Base-by-base conservation (phyloP, 2,888 invertebrate species). In the Helicoverpa assulta region DNA sequence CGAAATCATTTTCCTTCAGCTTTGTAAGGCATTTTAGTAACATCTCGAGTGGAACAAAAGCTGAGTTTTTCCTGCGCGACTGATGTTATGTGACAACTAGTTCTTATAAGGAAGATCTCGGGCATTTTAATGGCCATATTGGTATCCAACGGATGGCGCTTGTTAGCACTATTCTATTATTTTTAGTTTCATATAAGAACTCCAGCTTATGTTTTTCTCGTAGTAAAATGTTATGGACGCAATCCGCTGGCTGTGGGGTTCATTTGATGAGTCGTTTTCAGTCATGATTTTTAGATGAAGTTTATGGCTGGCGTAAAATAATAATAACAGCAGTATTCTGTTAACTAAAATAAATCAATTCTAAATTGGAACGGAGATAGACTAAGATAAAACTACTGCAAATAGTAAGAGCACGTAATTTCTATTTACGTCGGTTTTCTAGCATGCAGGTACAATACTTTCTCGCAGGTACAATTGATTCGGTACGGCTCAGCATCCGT, bases 51-150 rank as follows among this genome's bases (percentile, higher is more conserved):
- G 40, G 52, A 52, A 76, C 76, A 80, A 80, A 80, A 76, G 70
- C 61, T 47, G 54, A 62, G 61, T 76, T 76, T 80, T 76, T 76
- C 55, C 57, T 55, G 29, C 21, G 43, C 60, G 54, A 53, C 60
- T 70, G 64, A 80, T 70, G 70, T 65, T 56, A 76, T 64, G 81
- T 76, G 64, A 76, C 76, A 65, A 80, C 76, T 18, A 55, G 62
- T 54, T 75, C 88, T 82, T 86, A 82, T 86, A 88, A 83, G 88
- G 85, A 85, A 85, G 73, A 78, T 68, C 66, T 72, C 67, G 68
- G 79, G 78, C 74, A 81, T 81, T 78, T 82, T 83, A 86, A 85
- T 88, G 81, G 83, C 78, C 80, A 79, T 86, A 85, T 86, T 83
- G 85, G 83, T 81, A 78, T 78, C 85, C 80, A 70, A 71, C 72